Conservation (phyloP, 1,140 invertebrate genomes). For the Telenomus remus region DNA sequence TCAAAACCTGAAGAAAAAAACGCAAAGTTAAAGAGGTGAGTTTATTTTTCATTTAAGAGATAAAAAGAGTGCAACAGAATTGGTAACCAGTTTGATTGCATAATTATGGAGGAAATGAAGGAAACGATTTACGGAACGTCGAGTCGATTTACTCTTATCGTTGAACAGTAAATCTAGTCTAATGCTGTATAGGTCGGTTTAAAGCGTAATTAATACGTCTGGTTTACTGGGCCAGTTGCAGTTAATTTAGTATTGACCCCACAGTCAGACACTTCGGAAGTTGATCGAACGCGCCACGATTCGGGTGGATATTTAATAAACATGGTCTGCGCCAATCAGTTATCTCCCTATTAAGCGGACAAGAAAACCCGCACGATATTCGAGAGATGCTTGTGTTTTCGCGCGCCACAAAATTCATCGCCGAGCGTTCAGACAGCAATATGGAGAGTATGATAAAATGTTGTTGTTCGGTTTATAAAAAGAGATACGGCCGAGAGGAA, state of each 20-base stretch:
- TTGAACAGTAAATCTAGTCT: conserved; percentile 59
- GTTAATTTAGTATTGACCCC: conserved; percentile 57
- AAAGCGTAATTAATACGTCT: conserved; percentile 66
- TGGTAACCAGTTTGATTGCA: conserved; percentile 1
- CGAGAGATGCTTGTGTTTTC: not conserved
- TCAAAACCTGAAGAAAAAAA: no score
- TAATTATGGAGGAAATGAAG: conserved; percentile 40
- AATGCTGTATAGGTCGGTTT: conserved; percentile 57
- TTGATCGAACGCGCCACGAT: conserved; percentile 35
- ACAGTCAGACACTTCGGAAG: conserved; percentile 36
- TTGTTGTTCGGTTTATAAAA: no score
- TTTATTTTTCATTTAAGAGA: no score
- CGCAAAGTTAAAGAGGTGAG: no score
- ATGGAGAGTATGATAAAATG: no score
- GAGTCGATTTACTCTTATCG: conserved; percentile 61
- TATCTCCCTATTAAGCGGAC: conserved; percentile 4
- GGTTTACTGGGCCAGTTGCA: conserved; percentile 52
- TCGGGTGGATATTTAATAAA: conserved; percentile 27
- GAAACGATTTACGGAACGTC: conserved; percentile 48
- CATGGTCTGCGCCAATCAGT: conserved; percentile 20
- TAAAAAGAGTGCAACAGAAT: no score
- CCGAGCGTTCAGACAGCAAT: no score
- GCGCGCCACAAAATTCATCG: conserved; percentile 2
- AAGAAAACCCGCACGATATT: not conserved
- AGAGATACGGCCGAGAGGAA: no score